Conservation (phyloP, 1,140 invertebrate species). For the Zaprionus inermis region DNA sequence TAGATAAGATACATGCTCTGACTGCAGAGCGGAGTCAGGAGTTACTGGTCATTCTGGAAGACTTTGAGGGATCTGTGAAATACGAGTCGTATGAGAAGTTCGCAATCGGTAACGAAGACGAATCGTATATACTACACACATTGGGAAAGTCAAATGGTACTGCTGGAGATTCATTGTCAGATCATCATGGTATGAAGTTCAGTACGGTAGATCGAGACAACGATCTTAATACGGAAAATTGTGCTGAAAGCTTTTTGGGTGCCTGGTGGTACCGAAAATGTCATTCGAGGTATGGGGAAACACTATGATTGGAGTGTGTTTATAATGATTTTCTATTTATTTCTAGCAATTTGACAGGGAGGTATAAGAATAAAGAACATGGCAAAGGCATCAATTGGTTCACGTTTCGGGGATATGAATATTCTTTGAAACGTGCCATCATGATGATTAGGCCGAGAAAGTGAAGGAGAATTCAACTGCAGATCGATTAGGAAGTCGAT, state of each 20-base stretch:
- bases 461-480: background rate
- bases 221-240: background rate
- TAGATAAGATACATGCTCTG: constrained; percentile 13
- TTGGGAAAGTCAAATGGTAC: background rate
- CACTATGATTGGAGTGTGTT: background rate
- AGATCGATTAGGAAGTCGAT: background rate
- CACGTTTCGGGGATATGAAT: background rate
- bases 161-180: constrained; percentile 6
- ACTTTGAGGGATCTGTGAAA: background rate
- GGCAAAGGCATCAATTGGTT: constrained; percentile 20
- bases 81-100: constrained; percentile 8
- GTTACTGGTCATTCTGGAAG: constrained; percentile 1
- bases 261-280: constrained; percentile 1
- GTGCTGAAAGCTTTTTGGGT: background rate
- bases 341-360: constrained; percentile 10
- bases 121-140: constrained; percentile 8
- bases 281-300: constrained; percentile 1
- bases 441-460: constrained; percentile 20
- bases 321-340: background rate
- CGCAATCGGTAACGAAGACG: constrained; percentile 6
- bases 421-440: constrained; percentile 14
- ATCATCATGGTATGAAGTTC: constrained; percentile 8
- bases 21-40: background rate
- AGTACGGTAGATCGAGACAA: constrained; percentile 2
- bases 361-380: background rate